phyloP scores from a whole-genome alignment of 1,140 invertebrate genomes.

The Drosophila lini region DNA sequence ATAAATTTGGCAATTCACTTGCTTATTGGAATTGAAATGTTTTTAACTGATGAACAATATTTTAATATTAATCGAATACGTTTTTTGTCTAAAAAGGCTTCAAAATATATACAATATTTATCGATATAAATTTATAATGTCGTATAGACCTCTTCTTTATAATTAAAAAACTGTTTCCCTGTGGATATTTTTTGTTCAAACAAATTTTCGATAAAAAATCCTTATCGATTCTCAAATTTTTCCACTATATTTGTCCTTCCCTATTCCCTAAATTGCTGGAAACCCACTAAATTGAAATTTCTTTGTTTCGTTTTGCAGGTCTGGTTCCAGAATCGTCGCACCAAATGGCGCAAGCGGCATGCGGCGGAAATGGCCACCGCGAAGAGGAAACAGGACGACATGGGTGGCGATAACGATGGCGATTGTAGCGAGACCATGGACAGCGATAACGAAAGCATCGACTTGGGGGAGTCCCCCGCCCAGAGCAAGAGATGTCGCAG shows the following conservation, averaged over 20 bases:
- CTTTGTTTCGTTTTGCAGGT: slow-evolving; percentile 90
- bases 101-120: neutral
- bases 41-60: too few relatives aligned
- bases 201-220: too few relatives aligned
- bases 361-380: slow-evolving; percentile 99
- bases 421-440: slow-evolving; percentile 88
- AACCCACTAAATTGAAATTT: slow-evolving; percentile 37
- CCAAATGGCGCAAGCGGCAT: slow-evolving; percentile 99
- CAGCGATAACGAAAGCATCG: slow-evolving; percentile 84
- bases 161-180: neutral
- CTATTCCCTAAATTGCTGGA: slow-evolving; percentile 2
- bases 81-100: too few relatives aligned
- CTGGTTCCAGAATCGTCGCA: slow-evolving; percentile 99
- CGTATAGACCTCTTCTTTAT: neutral
- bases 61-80: too few relatives aligned
- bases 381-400: slow-evolving; percentile 97
- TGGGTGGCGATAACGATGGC: slow-evolving; percentile 89
- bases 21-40: too few relatives aligned
- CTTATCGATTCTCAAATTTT: neutral
- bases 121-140: neutral
- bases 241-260: neutral
- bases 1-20: too few relatives aligned
- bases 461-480: slow-evolving; percentile 80
- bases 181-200: neutral
- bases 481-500: slow-evolving; percentile 79